Evolutionary conservation across 2,113 vertebrate species (phyloP), one percentile per base, ranked within the genome.

Genomic region (Macrotis lagotis): DNA sequence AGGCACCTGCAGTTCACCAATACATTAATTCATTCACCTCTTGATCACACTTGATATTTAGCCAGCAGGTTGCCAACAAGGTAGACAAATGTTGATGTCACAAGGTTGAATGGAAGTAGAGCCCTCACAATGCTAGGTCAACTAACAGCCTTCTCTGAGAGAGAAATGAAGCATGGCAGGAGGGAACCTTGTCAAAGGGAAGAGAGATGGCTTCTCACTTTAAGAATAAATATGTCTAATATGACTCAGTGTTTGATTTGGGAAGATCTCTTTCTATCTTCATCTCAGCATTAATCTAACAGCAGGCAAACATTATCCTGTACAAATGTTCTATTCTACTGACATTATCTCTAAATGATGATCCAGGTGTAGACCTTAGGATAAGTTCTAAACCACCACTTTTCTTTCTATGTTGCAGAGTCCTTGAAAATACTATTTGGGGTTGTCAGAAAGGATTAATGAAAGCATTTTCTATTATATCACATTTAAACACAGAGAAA

Each of bases 361-460:
- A 88, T 48, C 88, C 25, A 9, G 53, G n/a, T 44, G 48, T 6
- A 94, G 53, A 94, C 9, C 3, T 24, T 0, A 48, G 88, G 47
- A 37, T 48, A 25, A 50, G 25, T 89, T 95, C 96, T 91, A 92
- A 92, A 51, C 48, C 91, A 26, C 2, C 49, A 66, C 90, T 90
- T 95, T 94, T 51, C 26, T 37, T 11, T 92, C 94, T 93, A 28
- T 52, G 50, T 95, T 94, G 52, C 50, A 90, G 53, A 97, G 91
- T 90, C 50, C 90, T 97, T 97, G 74, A 50, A 91, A 95, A 90
- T 96, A 97, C 94, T 95, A 8, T 44, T 95, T 95, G 94, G 94
- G 5, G 5, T 66, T 97, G 94, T 98, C 97, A 94, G 59, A 11
- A 7, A 94, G 96, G 92, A 98, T 97, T 97, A 97, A 97, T 95